Percentiles rank a stretch among this genome's conserved stretches.
Evolutionary conservation across 2,888 invertebrate genomes (phyloP).

Genomic region (Odontocerum albicorne): DNA sequence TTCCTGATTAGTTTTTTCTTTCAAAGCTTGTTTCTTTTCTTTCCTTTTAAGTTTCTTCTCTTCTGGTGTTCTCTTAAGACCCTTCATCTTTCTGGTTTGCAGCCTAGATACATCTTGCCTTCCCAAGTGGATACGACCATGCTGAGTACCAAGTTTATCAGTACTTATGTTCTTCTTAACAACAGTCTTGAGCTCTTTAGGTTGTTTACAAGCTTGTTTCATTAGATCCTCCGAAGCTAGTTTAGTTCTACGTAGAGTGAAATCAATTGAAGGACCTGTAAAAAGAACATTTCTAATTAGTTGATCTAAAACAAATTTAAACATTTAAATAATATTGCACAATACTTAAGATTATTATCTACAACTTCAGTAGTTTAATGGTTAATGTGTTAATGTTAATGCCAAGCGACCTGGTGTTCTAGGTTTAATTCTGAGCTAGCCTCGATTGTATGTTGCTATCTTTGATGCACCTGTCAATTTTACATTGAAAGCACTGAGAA

Average conservation of each 20-base stretch:
- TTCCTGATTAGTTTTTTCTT: constrained; percentile 5
- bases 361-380: neutral
- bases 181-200: constrained; percentile 77
- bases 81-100: constrained; percentile 91
- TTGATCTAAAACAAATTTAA: neutral
- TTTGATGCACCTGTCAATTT: no score
- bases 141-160: constrained; percentile 85
- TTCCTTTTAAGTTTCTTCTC: constrained; percentile 65
- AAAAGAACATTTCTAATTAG: neutral
- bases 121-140: constrained; percentile 92
- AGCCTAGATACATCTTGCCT: constrained; percentile 82
- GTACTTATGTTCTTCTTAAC: constrained; percentile 89
- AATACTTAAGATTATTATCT: neutral
- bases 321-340: neutral
- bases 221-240: constrained; percentile 88
- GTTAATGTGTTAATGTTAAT: no score
- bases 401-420: no score
- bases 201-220: constrained; percentile 79
- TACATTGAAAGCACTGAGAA: no score
- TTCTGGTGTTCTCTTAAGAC: constrained; percentile 72
- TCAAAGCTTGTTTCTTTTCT: constrained; percentile 50
- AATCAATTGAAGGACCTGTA: constrained; percentile 84
- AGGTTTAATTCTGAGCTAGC: no score
- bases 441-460: no score
- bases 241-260: constrained; percentile 81